Conservation (phyloP, 2,888 invertebrate genomes). For the Poecilobothrus nobilitatus region DNA sequence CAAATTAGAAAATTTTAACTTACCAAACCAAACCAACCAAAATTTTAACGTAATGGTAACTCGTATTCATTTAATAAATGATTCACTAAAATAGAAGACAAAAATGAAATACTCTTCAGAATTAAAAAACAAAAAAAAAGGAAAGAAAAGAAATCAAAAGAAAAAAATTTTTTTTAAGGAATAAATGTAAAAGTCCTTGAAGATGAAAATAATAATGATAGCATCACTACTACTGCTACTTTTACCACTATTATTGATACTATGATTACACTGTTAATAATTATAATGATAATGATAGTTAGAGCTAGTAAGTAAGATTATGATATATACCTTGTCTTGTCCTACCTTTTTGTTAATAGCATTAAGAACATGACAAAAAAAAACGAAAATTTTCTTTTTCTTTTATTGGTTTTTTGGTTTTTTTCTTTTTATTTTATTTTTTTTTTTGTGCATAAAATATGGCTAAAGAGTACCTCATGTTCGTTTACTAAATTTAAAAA, state of each 20-base stretch:
- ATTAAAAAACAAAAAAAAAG: too few relatives aligned
- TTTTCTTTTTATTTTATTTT: not conserved
- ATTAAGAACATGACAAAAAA: not conserved
- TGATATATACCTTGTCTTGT: not conserved
- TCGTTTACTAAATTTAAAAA: too few relatives aligned
- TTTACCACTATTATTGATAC: too few relatives aligned
- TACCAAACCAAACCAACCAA: too few relatives aligned
- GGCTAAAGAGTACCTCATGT: too few relatives aligned
- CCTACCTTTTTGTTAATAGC: not conserved
- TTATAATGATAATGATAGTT: not conserved
- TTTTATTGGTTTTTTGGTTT: not conserved
- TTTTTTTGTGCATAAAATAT: not conserved
- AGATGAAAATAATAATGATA: not conserved
- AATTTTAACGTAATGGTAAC: too few relatives aligned
- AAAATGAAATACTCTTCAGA: too few relatives aligned
- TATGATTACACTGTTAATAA: conserved; percentile 4
- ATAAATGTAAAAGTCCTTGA: not conserved
- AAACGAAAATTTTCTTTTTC: not conserved
- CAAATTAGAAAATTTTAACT: too few relatives aligned
- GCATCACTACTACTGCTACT: too few relatives aligned
- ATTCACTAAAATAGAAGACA: too few relatives aligned
- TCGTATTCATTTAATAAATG: too few relatives aligned
- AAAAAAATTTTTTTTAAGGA: not conserved
- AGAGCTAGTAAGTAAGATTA: not conserved
- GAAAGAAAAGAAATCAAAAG: not conserved